Conservation (phyloP, 92 coral and sea anemone genomes). For the Parazoanthus swiftii region DNA sequence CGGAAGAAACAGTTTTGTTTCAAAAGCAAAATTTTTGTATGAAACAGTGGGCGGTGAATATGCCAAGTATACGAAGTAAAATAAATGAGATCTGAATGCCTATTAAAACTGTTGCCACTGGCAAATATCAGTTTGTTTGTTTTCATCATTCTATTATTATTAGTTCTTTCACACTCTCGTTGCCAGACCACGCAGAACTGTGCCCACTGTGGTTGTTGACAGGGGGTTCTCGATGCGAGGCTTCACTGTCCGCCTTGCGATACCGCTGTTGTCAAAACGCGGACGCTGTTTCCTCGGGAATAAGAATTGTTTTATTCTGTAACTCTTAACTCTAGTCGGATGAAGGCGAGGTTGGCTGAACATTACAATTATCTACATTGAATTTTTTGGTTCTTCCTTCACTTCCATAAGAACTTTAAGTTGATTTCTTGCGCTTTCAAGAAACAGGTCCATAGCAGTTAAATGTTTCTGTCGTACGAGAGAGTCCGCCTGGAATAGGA, state of each 20-base stretch:
- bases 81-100: too few relatives aligned
- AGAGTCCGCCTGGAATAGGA: constrained; percentile 65
- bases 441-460: constrained; percentile 80
- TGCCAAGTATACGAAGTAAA: too few relatives aligned
- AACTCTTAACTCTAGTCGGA: too few relatives aligned
- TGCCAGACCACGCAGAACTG: neutral
- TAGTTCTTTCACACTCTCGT: neutral
- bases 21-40: too few relatives aligned
- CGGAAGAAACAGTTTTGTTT: too few relatives aligned
- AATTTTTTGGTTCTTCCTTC: constrained; percentile 5
- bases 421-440: constrained; percentile 86
- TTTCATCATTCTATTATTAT: too few relatives aligned
- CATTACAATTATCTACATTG: neutral
- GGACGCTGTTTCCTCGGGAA: neutral
- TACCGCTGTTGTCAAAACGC: neutral
- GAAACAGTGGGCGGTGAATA: too few relatives aligned
- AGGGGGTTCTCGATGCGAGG: neutral
- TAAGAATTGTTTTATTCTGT: neutral
- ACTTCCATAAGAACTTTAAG: constrained; percentile 73
- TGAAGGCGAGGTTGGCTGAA: too few relatives aligned
- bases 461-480: constrained; percentile 72
- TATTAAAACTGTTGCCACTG: too few relatives aligned
- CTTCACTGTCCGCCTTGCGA: too few relatives aligned
- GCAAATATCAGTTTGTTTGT: too few relatives aligned
- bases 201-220: neutral